A percentile compares a stretch with the other conserved stretches of the same genome.
These are phyloP conservation scores for Littorina saxatilis DNA, from an alignment of 1,140 invertebrate species.

Conservation along the genomic window DNA sequence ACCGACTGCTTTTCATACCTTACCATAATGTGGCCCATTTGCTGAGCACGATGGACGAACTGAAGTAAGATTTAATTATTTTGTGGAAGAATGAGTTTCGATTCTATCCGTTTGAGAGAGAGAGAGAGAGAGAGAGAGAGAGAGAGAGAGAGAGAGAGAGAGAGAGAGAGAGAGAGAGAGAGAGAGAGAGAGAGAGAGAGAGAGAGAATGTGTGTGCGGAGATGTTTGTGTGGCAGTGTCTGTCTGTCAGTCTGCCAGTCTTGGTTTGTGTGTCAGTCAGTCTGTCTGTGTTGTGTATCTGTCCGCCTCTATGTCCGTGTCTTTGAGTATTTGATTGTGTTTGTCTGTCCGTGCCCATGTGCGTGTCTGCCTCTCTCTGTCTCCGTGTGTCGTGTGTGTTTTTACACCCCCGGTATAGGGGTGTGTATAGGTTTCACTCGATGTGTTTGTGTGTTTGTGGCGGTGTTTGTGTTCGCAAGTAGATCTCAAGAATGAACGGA, in stretches of 20 bases:
- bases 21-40: conserved; percentile 60
- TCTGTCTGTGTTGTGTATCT: neutral
- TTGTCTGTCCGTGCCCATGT: neutral
- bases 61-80: conserved; percentile 51
- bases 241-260: neutral
- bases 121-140: neutral
- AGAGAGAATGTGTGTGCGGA: neutral
- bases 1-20: conserved; percentile 76
- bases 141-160: too few species aligned
- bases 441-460: too few species aligned
- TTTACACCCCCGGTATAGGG: too few species aligned
- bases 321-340: neutral
- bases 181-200: too few species aligned
- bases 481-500: too few species aligned
- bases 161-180: too few species aligned
- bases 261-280: neutral
- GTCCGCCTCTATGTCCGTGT: neutral
- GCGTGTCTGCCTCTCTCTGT: neutral
- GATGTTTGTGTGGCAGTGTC: conserved; percentile 1
- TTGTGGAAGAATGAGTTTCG: too few species aligned
- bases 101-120: neutral
- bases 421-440: too few species aligned
- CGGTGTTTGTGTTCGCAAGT: too few species aligned
- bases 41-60: conserved; percentile 47
- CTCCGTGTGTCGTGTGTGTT: neutral